These are phyloP conservation scores for Zygothrica quintamaculata DNA, from an alignment of 2,888 invertebrate genomes.

Conservation along the genomic window DNA sequence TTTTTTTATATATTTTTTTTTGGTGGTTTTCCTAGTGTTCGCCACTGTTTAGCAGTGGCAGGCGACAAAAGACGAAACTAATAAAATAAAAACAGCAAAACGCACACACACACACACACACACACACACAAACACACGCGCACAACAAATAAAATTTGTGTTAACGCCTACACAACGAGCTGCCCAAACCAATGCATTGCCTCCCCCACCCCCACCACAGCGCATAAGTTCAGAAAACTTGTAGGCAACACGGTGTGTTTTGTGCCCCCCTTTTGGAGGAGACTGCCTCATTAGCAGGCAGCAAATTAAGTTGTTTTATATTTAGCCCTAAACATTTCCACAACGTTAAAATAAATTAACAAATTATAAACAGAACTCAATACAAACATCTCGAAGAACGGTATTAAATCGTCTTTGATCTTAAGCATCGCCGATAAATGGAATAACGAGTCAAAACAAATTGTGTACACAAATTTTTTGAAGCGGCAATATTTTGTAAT, in stretches of 20 bases:
- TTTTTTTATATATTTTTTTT: slow-evolving; percentile 6
- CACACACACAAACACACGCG: slow-evolving; percentile 21
- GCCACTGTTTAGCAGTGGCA: slow-evolving; percentile 70
- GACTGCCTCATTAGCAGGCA: slow-evolving; percentile 72
- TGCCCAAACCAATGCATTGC: slow-evolving; percentile 7
- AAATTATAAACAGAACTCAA: slow-evolving; percentile 55
- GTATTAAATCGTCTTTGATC: slow-evolving; percentile 65
- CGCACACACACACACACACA: slow-evolving; percentile 41
- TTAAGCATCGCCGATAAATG: slow-evolving; percentile 45
- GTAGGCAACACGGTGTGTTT: not conserved
- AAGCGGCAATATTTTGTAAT: slow-evolving; percentile 61
- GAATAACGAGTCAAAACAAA: slow-evolving; percentile 71
- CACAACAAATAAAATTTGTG: slow-evolving; percentile 70
- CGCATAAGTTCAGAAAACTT: too few species aligned
- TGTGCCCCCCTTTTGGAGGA: not conserved
- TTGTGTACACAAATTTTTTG: slow-evolving; percentile 49
- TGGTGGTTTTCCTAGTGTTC: slow-evolving; percentile 49
- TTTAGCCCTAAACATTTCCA: slow-evolving; percentile 45
- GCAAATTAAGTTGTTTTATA: slow-evolving; percentile 79
- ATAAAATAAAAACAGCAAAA: slow-evolving; percentile 55
- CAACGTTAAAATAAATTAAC: slow-evolving; percentile 67
- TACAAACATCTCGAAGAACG: slow-evolving; percentile 19
- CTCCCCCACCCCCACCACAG: too few species aligned
- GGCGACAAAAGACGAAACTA: slow-evolving; percentile 64
- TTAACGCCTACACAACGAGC: slow-evolving; percentile 64